Base-by-base conservation (phyloP, 2,113 vertebrate genomes). In the Ranitomeya imitator region DNA sequence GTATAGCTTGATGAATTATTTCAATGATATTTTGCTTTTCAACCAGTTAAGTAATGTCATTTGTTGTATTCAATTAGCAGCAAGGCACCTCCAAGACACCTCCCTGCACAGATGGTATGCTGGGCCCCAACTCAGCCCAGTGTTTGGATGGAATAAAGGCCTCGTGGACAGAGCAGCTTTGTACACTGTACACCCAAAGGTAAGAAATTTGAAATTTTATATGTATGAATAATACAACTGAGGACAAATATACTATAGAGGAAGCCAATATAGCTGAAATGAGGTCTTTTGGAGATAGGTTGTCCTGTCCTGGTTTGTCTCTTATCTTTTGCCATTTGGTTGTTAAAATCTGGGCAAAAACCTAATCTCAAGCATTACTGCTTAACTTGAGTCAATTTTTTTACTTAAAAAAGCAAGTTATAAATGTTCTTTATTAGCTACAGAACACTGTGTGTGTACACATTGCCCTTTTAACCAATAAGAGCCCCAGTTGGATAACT, bases 21-120 rank as follows among this genome's bases (percentile, higher is more conserved):
- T 21, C 18, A 2, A 78, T 79, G 11, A 19, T 55, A 67, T 57
- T 3, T 15, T 6, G 19, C 51, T 79, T 74, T 18, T 21, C 52
- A 9, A 74, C 13, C 18, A 10, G 21, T 7, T 55, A 19, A 31
- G 21, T 16, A 79, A 45, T 79, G 4, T 55, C 26, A 78, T 26
- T 79, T 31, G 60, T 57, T 79, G 14, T 63, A 19, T 65, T 59
- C 6, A 16, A 11, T 57, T 52, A 52, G 54, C 81, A 85, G 51
- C 59, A 57, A 88, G 78, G 60, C 80, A 45, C 81, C 81, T 79
- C 52, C 61, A 67, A 85, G 87, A 85, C 82, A 57, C 61, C 74
- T 55, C 73, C 86, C 90, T 92, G 89, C 79, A 92, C 93, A 23
- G 91, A 94, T 96, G 95, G 94, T 93, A 94, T 92, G 93, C 92